These are phyloP conservation scores for Misgurnus anguillicaudatus DNA, from an alignment of 2,113 vertebrate species.

Conservation along the genomic window DNA sequence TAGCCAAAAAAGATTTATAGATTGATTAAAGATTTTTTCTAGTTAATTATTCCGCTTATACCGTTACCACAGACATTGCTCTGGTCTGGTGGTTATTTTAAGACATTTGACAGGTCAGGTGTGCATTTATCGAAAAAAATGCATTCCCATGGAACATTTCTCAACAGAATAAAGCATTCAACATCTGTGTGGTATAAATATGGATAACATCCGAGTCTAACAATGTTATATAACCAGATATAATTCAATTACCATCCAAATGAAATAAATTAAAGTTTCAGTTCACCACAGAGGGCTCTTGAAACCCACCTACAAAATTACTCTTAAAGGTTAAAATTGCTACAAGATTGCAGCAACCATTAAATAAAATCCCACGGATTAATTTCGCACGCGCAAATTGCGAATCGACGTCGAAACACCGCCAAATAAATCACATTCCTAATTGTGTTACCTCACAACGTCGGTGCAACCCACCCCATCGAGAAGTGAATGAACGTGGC, in stretches of 20 bases:
- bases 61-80: no score
- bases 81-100: no score
- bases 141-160: no score
- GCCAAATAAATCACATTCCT: not conserved
- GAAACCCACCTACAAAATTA: conserved; percentile 19
- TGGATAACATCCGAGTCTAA: not conserved
- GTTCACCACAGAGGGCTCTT: conserved; percentile 18
- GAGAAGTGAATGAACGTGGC: conserved; percentile 47
- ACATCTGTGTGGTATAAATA: not conserved
- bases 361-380: not conserved
- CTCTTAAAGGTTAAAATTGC: conserved; percentile 12
- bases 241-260: conserved; percentile 15
- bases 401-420: not conserved
- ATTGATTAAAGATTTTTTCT: no score
- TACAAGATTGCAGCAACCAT: not conserved
- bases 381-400: not conserved
- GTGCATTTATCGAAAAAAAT: no score
- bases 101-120: no score
- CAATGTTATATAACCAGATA: conserved; percentile 11
- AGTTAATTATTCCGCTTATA: no score
- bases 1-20: no score
- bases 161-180: no score
- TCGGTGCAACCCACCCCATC: not conserved
- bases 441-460: not conserved
- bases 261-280: conserved; percentile 23